phyloP scores from a whole-genome alignment of 2,113 vertebrate species.

The Saimiri boliviensis region DNA sequence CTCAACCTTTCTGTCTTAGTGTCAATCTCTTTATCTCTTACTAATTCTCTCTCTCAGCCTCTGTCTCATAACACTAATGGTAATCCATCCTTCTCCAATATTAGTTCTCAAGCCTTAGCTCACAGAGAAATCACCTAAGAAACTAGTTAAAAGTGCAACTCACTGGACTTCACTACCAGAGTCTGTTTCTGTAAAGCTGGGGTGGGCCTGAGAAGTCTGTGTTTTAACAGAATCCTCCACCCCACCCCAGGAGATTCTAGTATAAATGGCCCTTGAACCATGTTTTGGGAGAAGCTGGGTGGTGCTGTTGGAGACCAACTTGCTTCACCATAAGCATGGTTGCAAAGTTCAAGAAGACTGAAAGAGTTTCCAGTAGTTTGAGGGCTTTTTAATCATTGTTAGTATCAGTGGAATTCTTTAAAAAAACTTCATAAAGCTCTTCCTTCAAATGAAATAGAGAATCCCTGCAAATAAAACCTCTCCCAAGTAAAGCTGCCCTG shows the following conservation, averaged over 20 bases:
- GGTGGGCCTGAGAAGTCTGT: background rate
- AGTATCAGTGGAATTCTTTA: background rate
- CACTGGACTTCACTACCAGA: background rate
- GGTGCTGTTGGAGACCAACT: background rate
- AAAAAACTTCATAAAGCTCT: background rate
- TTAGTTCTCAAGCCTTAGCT: background rate
- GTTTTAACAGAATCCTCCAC: background rate
- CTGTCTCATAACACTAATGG: background rate
- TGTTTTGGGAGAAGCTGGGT: background rate
- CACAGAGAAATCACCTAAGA: background rate
- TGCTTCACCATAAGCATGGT: background rate
- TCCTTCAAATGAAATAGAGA: background rate
- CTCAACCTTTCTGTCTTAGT: background rate
- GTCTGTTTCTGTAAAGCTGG: background rate
- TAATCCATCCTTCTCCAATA: background rate
- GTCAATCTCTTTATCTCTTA: background rate
- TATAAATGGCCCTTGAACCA: background rate
- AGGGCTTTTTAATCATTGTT: background rate
- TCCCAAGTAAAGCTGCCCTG: background rate
- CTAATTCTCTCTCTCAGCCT: background rate
- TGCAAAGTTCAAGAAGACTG: background rate
- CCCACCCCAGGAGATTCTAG: background rate
- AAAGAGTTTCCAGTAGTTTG: background rate
- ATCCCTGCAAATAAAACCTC: background rate
- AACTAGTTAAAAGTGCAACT: background rate